phyloP scores from a whole-genome alignment of 2,888 invertebrate species.

The Hemicrepidius hirtus region DNA sequence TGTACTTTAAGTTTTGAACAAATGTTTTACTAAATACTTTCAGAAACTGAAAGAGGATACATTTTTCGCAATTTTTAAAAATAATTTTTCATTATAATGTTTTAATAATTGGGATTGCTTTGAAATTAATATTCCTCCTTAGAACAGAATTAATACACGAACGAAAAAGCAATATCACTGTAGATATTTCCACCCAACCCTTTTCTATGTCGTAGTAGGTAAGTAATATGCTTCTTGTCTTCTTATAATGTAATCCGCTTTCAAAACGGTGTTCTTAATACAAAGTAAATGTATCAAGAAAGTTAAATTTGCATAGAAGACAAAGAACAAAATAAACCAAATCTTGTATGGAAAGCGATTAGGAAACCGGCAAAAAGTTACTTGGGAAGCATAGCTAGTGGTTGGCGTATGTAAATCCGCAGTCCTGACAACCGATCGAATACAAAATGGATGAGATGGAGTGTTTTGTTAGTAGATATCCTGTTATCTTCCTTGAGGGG shows the following conservation, averaged over 20 bases:
- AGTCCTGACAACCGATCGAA: slow-evolving; percentile 58
- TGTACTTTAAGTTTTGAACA: too few species aligned
- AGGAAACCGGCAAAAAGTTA: slow-evolving; percentile 37
- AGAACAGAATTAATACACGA: too few species aligned
- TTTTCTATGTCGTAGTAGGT: too few species aligned
- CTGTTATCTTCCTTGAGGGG: slow-evolving; percentile 60
- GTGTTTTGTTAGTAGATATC: slow-evolving; percentile 62
- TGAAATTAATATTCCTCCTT: too few species aligned
- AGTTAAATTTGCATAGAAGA: slow-evolving; percentile 29
- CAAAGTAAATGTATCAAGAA: slow-evolving; percentile 28
- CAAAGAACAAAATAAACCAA: slow-evolving; percentile 29
- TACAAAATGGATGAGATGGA: slow-evolving; percentile 59
- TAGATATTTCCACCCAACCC: too few species aligned
- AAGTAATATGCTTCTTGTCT: too few species aligned
- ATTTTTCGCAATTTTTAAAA: too few species aligned
- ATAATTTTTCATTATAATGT: too few species aligned
- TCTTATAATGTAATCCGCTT: slow-evolving; percentile 14
- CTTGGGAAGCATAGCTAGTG: slow-evolving; percentile 49
- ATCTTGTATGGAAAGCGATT: slow-evolving; percentile 29
- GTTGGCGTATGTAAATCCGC: slow-evolving; percentile 57
- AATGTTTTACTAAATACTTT: too few species aligned
- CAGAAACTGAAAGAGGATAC: too few species aligned
- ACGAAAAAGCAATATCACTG: too few species aligned
- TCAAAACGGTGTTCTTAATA: neutral
- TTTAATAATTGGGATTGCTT: too few species aligned